These are phyloP conservation scores for Nycticryphes semicollaris DNA, from an alignment of 2,113 vertebrate species.

Conservation along the genomic window DNA sequence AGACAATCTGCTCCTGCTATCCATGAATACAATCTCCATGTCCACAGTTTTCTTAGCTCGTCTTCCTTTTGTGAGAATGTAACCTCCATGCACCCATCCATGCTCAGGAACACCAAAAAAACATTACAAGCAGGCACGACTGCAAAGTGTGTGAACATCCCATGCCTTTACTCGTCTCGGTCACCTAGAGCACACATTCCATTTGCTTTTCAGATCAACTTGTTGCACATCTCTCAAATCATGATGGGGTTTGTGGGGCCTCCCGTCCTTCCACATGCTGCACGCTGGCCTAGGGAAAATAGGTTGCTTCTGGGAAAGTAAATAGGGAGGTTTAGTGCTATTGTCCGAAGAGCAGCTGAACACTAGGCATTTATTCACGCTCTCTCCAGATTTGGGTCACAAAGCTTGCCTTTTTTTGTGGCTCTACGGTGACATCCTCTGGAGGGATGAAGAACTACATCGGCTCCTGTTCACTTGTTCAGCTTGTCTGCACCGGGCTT, in stretches of 20 bases:
- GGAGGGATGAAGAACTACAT: slow-evolving; percentile 40
- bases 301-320: neutral
- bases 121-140: neutral
- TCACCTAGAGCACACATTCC: neutral
- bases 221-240: neutral
- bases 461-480: neutral
- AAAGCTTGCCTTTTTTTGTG: neutral
- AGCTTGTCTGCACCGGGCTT: neutral
- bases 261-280: neutral
- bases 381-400: neutral
- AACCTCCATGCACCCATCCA: neutral
- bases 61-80: neutral
- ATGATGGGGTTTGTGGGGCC: neutral
- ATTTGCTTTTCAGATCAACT: neutral
- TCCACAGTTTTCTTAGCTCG: neutral
- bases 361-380: neutral
- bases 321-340: neutral
- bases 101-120: neutral
- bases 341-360: neutral
- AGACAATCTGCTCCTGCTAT: neutral
- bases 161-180: neutral
- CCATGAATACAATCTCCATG: neutral
- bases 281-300: neutral
- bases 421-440: slow-evolving; percentile 68
- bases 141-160: neutral